Conservation (phyloP, 1,140 invertebrate species). For the Limonius californicus region DNA sequence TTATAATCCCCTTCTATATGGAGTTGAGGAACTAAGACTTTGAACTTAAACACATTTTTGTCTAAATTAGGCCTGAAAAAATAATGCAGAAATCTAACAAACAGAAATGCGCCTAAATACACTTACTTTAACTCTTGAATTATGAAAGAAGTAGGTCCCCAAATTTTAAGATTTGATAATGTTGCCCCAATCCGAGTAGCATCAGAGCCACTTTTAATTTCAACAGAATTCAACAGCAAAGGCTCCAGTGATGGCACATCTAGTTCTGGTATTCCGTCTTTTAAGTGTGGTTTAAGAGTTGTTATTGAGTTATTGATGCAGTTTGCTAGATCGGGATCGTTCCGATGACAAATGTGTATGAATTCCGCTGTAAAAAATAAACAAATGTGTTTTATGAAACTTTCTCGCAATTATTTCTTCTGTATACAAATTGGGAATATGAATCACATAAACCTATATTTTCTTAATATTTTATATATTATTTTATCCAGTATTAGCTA, state of each 20-base stretch:
- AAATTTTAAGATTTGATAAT: conserved; percentile 11
- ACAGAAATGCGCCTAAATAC: background rate
- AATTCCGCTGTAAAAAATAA: conserved; percentile 31
- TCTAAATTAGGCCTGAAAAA: conserved; percentile 53
- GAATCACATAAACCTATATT: too few species aligned
- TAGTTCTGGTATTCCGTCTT: conserved; percentile 56
- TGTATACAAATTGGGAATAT: too few species aligned
- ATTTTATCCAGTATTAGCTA: too few species aligned
- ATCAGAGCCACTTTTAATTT: conserved; percentile 40
- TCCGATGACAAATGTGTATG: conserved; percentile 55
- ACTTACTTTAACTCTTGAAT: conserved; percentile 12
- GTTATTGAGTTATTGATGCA: conserved; percentile 56
- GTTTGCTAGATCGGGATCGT: conserved; percentile 54
- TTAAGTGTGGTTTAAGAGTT: conserved; percentile 52
- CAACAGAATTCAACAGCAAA: conserved; percentile 55
- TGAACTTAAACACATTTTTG: conserved; percentile 47
- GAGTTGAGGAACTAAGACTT: conserved; percentile 52
- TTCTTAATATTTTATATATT: too few species aligned
- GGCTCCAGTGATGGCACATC: conserved; percentile 60
- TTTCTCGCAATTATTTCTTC: too few species aligned
- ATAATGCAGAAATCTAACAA: background rate
- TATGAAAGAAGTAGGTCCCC: conserved; percentile 7
- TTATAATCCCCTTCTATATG: conserved; percentile 54
- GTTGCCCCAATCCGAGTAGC: background rate
- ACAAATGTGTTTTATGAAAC: too few species aligned